Percentiles rank a stretch among this genome's conserved stretches.
Conservation (phyloP, 2,888 invertebrate species). For the Biston betularia region DNA sequence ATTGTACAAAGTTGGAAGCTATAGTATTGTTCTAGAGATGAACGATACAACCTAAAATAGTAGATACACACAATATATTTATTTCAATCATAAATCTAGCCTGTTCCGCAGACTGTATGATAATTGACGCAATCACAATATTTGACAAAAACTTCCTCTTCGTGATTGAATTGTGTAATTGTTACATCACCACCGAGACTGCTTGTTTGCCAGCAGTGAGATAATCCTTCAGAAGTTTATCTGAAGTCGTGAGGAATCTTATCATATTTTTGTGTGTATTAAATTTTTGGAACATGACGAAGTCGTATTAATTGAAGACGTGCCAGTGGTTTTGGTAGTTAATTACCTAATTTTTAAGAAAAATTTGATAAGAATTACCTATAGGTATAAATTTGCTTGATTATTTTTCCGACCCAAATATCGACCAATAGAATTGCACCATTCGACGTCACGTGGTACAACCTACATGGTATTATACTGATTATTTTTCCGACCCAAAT, state of each 20-base stretch:
- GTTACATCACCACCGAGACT: slow-evolving; percentile 21
- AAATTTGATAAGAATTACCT: neutral
- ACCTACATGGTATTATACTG: no score
- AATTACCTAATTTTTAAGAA: neutral
- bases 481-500: no score
- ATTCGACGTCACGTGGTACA: no score
- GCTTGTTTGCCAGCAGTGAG: slow-evolving; percentile 10
- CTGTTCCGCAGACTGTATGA: slow-evolving; percentile 28
- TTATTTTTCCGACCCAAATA: no score
- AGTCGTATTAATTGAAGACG: neutral
- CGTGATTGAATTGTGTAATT: slow-evolving; percentile 32
- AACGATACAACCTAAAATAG: neutral
- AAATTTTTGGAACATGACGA: neutral
- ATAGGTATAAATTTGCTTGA: no score
- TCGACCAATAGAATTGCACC: no score
- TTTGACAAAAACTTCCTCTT: slow-evolving; percentile 33
- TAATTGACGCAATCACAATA: slow-evolving; percentile 31
- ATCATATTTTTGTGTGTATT: neutral
- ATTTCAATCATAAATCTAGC: slow-evolving; percentile 5
- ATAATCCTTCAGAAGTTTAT: slow-evolving; percentile 1
- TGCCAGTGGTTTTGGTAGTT: neutral
- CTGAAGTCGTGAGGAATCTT: slow-evolving; percentile 14
- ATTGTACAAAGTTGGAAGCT: neutral
- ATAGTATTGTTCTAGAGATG: neutral
- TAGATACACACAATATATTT: neutral